phyloP scores from a whole-genome alignment of 2,797 vertebrate species.

The Percopsis omiscomaycus region DNA sequence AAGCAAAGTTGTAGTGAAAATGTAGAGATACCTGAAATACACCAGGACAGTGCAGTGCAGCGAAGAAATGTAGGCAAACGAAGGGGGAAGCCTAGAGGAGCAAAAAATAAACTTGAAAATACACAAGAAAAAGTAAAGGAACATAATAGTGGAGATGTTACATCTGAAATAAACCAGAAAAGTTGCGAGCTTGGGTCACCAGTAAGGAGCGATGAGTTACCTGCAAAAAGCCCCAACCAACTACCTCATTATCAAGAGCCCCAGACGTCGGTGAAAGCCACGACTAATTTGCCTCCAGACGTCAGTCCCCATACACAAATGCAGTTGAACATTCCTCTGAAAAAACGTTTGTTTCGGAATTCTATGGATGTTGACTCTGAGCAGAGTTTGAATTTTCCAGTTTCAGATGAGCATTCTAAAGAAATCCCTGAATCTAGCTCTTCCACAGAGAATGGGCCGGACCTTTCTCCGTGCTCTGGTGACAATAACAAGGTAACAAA shows the following conservation, averaged over 20 bases:
- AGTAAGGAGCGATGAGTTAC: constrained; percentile 23
- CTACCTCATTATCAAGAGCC: constrained; percentile 57
- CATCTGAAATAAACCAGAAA: constrained; percentile 22
- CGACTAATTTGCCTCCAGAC: constrained; percentile 42
- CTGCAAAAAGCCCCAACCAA: constrained; percentile 40
- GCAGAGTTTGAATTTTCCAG: constrained; percentile 44
- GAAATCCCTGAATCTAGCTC: constrained; percentile 28
- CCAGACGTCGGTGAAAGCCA: constrained; percentile 41
- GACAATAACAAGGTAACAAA: constrained; percentile 32
- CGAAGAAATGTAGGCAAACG: constrained; percentile 26
- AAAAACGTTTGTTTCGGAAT: constrained; percentile 81
- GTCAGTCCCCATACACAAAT: constrained; percentile 63
- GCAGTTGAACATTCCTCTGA: constrained; percentile 81
- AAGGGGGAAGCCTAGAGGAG: constrained; percentile 38
- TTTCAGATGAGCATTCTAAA: constrained; percentile 38
- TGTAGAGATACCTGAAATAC: constrained; percentile 25
- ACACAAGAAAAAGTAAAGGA: constrained; percentile 34
- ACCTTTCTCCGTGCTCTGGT: constrained; percentile 3
- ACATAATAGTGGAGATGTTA: constrained; percentile 18
- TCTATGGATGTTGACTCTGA: constrained; percentile 69
- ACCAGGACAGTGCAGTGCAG: constrained; percentile 28
- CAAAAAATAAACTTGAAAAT: constrained; percentile 41
- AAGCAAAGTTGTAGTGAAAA: constrained; percentile 22
- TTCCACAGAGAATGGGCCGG: constrained; percentile 21
- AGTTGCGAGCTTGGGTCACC: constrained; percentile 24